Conservation (phyloP, 2,888 invertebrate genomes). For the Hypolimnas misippus region DNA sequence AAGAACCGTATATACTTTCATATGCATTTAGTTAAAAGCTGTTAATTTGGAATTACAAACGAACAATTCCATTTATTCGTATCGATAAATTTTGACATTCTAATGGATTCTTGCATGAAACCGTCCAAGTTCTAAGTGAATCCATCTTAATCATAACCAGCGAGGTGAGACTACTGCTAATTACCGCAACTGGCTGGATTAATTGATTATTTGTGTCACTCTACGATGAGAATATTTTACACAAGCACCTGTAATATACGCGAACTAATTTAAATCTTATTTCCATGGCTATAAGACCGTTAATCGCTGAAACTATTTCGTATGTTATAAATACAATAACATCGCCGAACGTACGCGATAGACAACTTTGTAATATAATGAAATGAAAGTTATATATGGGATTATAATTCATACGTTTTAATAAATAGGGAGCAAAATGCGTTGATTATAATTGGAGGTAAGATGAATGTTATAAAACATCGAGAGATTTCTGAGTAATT, state of each 20-base stretch:
- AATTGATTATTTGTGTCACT: conserved; percentile 66
- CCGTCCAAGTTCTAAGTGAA: conserved; percentile 45
- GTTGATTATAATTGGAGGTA: conserved; percentile 1
- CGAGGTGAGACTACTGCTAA: conserved; percentile 67
- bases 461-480: conserved; percentile 17
- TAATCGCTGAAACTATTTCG: conserved; percentile 1
- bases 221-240: conserved; percentile 20
- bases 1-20: too few species aligned
- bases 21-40: too few species aligned
- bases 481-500: conserved; percentile 18
- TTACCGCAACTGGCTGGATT: conserved; percentile 62
- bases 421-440: conserved; percentile 17
- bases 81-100: too few species aligned
- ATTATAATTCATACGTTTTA: conserved; percentile 12
- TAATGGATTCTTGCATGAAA: conserved; percentile 41
- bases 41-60: too few species aligned
- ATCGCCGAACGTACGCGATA: conserved; percentile 22
- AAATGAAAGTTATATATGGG: conserved; percentile 18
- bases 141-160: conserved; percentile 65
- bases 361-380: conserved; percentile 38
- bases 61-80: too few species aligned
- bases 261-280: conserved; percentile 11
- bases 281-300: neutral
- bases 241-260: neutral
- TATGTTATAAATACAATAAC: conserved; percentile 7